A percentile compares a stretch with the other conserved stretches of the same genome.
Evolutionary conservation across 2,113 vertebrate species (phyloP).

Genomic region (Vireo altiloquus): DNA sequence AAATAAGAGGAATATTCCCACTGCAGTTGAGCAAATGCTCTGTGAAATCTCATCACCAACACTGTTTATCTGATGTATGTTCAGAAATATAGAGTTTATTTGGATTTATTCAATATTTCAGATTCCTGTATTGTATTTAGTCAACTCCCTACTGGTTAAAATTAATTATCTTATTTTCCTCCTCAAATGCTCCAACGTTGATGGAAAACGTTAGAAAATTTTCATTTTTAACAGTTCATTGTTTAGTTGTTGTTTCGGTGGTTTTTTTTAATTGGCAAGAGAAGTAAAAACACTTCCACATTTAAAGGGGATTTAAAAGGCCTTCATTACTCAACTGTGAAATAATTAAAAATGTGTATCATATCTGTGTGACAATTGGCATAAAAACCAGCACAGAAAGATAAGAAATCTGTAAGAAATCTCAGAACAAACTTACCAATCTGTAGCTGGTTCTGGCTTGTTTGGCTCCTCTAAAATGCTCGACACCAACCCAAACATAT

Average conservation of each 20-base stretch:
- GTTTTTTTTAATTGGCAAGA: not conserved
- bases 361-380: not conserved
- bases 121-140: not conserved
- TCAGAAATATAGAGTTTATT: not conserved
- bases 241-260: fast-evolving
- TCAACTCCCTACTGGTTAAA: not conserved
- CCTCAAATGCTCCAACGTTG: not conserved
- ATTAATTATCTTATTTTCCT: not conserved
- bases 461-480: constrained; percentile 67
- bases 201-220: not conserved
- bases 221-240: not conserved
- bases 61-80: not conserved
- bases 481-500: constrained; percentile 65
- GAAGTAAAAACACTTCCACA: not conserved
- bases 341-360: not conserved
- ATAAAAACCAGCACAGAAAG: not conserved
- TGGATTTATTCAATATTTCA: not conserved
- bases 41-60: not conserved
- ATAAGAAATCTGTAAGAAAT: fast-evolving
- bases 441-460: constrained; percentile 60
- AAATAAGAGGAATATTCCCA: not conserved
- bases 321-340: not conserved
- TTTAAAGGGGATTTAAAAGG: not conserved
- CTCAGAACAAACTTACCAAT: constrained; percentile 59
- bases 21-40: not conserved